A percentile compares a stretch with the other conserved stretches of the same genome.
Conservation (phyloP, 2,113 vertebrate genomes). For the Crypturellus undulatus region DNA sequence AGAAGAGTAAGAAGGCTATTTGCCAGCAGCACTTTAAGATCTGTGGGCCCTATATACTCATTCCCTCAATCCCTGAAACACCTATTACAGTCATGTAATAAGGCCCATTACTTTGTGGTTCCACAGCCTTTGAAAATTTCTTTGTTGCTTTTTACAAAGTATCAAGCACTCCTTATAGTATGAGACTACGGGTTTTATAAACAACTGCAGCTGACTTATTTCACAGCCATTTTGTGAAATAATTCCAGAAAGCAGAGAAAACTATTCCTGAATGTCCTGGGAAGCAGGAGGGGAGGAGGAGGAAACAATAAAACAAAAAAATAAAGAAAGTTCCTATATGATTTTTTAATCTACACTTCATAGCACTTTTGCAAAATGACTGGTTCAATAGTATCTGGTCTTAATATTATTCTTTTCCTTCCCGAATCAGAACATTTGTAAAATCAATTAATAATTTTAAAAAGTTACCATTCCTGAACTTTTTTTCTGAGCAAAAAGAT, state of each 20-base stretch:
- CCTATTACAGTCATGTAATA: neutral
- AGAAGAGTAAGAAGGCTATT: neutral
- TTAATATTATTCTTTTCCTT: neutral
- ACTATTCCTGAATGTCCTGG: neutral
- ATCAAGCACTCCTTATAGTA: neutral
- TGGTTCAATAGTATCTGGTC: neutral
- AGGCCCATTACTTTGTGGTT: neutral
- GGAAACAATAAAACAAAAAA: too few species aligned
- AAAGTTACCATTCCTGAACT: neutral
- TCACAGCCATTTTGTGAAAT: neutral
- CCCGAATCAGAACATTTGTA: neutral
- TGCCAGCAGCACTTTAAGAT: neutral
- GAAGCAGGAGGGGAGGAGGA: neutral
- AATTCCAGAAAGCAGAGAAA: neutral
- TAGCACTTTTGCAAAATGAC: neutral
- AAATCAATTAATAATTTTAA: neutral
- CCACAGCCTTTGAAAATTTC: neutral
- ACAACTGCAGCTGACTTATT: neutral
- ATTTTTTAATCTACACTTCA: neutral
- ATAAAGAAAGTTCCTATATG: neutral
- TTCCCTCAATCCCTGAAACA: neutral
- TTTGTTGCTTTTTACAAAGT: neutral
- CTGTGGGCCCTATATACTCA: neutral
- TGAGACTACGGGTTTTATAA: neutral
- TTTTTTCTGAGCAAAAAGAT: neutral